These are phyloP conservation scores for Gnatocerus cornutus DNA, from an alignment of 2,888 invertebrate species.

Conservation along the genomic window DNA sequence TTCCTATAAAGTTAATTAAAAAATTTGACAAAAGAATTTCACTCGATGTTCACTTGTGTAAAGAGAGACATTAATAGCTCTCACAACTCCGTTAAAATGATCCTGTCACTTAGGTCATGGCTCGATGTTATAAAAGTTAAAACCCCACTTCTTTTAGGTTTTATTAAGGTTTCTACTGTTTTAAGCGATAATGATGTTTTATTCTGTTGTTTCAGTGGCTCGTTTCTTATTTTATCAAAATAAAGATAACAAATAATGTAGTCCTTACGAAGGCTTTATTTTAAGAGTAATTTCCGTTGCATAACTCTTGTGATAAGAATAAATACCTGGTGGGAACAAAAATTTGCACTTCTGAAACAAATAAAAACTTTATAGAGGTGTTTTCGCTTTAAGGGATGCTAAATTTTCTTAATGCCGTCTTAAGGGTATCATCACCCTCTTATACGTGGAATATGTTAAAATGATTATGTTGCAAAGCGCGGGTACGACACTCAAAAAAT, in stretches of 20 bases:
- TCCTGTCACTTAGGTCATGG: constrained; percentile 12
- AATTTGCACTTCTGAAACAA: constrained; percentile 35
- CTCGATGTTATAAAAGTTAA: constrained; percentile 19
- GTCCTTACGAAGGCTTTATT: constrained; percentile 17
- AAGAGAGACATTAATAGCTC: constrained; percentile 27
- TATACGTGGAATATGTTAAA: constrained; percentile 27
- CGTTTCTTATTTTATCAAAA: constrained; percentile 29
- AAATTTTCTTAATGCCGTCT: constrained; percentile 37
- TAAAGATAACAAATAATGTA: constrained; percentile 25
- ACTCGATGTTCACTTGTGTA: constrained; percentile 13
- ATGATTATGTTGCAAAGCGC: constrained; percentile 10
- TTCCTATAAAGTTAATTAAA: constrained; percentile 19
- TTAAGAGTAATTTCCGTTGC: constrained; percentile 29
- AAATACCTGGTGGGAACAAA: constrained; percentile 27
- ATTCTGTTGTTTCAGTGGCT: constrained; percentile 8
- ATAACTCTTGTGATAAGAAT: constrained; percentile 37
- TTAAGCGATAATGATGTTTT: constrained; percentile 30
- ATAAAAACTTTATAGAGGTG: constrained; percentile 46
- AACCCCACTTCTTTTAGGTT: constrained; percentile 20
- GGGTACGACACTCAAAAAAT: background rate
- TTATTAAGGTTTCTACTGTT: constrained; percentile 25
- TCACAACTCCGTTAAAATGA: constrained; percentile 22
- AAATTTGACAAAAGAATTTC: constrained; percentile 20
- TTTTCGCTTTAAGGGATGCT: constrained; percentile 36
- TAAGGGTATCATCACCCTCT: constrained; percentile 32